Percentiles rank a stretch among this genome's conserved stretches.
These are phyloP conservation scores for Rhinoraja longicauda DNA, from an alignment of 2,797 vertebrate genomes.

Conservation along the genomic window DNA sequence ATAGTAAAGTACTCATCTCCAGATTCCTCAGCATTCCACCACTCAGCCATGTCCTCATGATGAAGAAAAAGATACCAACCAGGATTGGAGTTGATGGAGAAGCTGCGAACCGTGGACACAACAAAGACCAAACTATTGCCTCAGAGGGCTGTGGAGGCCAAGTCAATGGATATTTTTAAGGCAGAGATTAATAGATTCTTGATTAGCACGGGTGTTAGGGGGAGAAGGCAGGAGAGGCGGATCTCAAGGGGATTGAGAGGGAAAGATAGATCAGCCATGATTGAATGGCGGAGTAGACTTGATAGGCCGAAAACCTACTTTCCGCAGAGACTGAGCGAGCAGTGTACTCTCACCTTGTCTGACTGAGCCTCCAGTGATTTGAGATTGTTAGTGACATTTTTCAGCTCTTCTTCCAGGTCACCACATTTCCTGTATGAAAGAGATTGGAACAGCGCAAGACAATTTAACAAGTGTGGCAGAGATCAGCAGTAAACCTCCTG, in stretches of 20 bases:
- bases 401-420: slow-evolving; percentile 90
- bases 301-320: neutral
- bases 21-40: neutral
- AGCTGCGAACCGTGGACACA: neutral
- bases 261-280: too few species aligned
- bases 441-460: neutral
- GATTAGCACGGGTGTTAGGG: too few species aligned
- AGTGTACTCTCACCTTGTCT: slow-evolving; percentile 70
- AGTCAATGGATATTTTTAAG: too few species aligned
- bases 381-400: slow-evolving; percentile 94
- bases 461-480: neutral
- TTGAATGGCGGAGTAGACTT: too few species aligned
- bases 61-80: too few species aligned
- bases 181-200: too few species aligned
- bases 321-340: too few species aligned
- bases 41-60: neutral
- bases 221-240: too few species aligned
- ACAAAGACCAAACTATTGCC: neutral
- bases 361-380: slow-evolving; percentile 95
- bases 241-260: too few species aligned
- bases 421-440: slow-evolving; percentile 70
- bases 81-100: neutral
- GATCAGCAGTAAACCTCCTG: neutral
- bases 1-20: neutral
- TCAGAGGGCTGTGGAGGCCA: neutral